Evolutionary conservation across 2,797 vertebrate genomes (phyloP), one percentile per base, ranked within the genome.

Genomic region (Coendou prehensilis): DNA sequence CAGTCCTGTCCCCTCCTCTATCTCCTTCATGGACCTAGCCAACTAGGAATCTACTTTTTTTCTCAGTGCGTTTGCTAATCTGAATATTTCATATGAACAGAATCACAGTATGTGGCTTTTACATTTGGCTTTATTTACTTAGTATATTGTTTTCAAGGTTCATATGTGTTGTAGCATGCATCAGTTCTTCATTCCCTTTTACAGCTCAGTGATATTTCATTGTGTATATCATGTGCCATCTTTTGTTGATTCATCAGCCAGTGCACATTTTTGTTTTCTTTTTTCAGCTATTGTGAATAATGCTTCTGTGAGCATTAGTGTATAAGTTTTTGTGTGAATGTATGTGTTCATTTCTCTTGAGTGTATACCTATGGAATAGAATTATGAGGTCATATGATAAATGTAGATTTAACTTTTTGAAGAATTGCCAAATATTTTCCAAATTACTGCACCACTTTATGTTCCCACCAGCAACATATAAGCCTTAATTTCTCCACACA

Each of bases 81-180:
- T 85, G 57, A 47, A 56, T 45, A 73, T 88, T 88, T 95, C 45
- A 59, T 81, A 50, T 89, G 69, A 54, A 69, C 71, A 69, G 33
- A 84, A 11, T 57, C 30, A 56, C 57, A 41, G 41, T 56, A 71
- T 9, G 23, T 85, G 30, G 30, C 26, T 69, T 93, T 83, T 89
- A 41, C 84, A 59, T 47, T 30, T 81, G 81, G 18, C 50, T 80
- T 69, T 45, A 89, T 63, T 96, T 64, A 56, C 67, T 89, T 90
- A 87, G 13, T 18, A 50, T 63, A 37, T n/a, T 47, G 8, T 85
- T 86, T 86, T 57, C 33, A 63, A 56, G 47, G 47, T 56, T 87
- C 28, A 47, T 84, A 26, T 50, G n/a, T 88, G 33, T 81, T 87
- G 41, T 61, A 22, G 9, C 1, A 8, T 56, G 9, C 30, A 33